Percentiles rank a stretch among this genome's conserved stretches.
phyloP scores from a whole-genome alignment of 2,797 vertebrate species.

The Orestias chungarensis region DNA sequence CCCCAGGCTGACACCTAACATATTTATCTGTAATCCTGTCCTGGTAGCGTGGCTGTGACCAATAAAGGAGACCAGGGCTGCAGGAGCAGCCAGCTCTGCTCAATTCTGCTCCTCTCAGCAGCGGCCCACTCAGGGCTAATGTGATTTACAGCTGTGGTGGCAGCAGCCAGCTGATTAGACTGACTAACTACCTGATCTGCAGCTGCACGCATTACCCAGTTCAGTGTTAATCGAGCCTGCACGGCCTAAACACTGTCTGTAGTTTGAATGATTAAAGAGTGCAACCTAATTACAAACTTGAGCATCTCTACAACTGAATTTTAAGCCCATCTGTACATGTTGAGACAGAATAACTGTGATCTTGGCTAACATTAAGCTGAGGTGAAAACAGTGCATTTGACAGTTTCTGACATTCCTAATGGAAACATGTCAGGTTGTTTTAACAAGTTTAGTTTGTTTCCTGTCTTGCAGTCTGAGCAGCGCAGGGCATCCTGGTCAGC shows the following conservation, averaged over 20 bases:
- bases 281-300: constrained; percentile 43
- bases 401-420: neutral
- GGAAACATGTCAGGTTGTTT: constrained; percentile 21
- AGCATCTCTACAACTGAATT: constrained; percentile 32
- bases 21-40: constrained; percentile 79
- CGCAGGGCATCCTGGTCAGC: constrained; percentile 56
- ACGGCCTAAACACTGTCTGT: constrained; percentile 39
- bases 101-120: constrained; percentile 49
- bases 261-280: constrained; percentile 41
- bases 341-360: constrained; percentile 6
- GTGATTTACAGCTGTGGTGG: constrained; percentile 71
- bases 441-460: neutral
- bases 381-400: neutral
- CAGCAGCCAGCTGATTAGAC: constrained; percentile 69
- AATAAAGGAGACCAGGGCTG: constrained; percentile 68
- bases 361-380: constrained; percentile 30
- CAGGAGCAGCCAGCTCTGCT: constrained; percentile 27
- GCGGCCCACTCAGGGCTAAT: constrained; percentile 68
- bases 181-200: constrained; percentile 74
- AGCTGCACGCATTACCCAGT: constrained; percentile 66
- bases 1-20: constrained; percentile 73
- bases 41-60: constrained; percentile 71
- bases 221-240: constrained; percentile 50
- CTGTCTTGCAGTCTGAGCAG: constrained; percentile 37
- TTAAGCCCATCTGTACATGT: constrained; percentile 36